A percentile compares a stretch with the other conserved stretches of the same genome.
These are phyloP conservation scores for Metalampra italica DNA, from an alignment of 2,888 invertebrate species.

Conservation along the genomic window DNA sequence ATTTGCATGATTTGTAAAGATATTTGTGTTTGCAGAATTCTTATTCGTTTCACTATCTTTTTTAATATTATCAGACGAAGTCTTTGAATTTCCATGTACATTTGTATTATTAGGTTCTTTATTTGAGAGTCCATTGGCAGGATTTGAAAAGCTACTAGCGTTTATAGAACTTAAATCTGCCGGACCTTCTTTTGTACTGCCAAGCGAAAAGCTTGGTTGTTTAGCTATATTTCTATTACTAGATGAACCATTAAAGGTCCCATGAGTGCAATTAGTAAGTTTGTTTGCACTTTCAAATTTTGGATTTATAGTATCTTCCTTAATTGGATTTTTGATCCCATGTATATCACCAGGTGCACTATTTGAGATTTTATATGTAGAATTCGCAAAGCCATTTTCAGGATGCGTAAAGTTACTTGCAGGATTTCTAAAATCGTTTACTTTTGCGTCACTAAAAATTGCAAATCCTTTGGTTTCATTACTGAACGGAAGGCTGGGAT, in stretches of 20 bases:
- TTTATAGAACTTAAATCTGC: not conserved
- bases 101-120: too few relatives aligned
- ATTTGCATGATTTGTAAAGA: too few relatives aligned
- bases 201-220: not conserved
- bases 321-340: not conserved
- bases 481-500: too few relatives aligned
- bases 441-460: too few relatives aligned
- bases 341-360: too few relatives aligned
- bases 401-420: too few relatives aligned
- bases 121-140: not conserved
- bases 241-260: not conserved
- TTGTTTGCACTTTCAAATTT: not conserved
- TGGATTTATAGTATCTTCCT: not conserved
- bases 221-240: not conserved
- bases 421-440: too few relatives aligned
- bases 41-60: not conserved
- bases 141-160: not conserved
- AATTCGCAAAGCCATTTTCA: too few relatives aligned
- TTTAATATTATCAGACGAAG: not conserved
- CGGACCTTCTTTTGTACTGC: not conserved
- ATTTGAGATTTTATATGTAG: too few relatives aligned
- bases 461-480: too few relatives aligned
- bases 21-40: not conserved
- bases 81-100: not conserved
- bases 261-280: not conserved